Evolutionary conservation across 2,888 invertebrate genomes (phyloP), one percentile per base, ranked within the genome.

Genomic region (Leucophora obtusa): DNA sequence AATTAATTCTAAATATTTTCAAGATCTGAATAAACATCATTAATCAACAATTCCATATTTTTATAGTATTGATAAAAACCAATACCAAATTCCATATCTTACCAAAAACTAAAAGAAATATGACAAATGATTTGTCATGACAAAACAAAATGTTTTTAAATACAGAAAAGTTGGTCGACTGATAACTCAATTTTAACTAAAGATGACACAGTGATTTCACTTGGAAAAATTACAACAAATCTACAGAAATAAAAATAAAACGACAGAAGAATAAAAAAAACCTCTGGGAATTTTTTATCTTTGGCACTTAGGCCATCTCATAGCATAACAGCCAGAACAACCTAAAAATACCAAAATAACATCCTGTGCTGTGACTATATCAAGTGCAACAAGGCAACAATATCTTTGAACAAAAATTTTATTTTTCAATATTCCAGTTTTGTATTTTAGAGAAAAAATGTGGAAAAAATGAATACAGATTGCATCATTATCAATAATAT

Each of bases 401-500:
- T 24, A 17, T n/a, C 18, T 53, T 53, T 51, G 53, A 65, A 53
- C 38, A n/a, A n/a, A 38, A 38, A 15, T 33, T 5, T 53, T 54
- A 21, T 54, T 65, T 65, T 53, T 38, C 65, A 65, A 53, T 56
- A 66, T 66, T 66, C 66, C 54, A 66, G 66, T 66, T 66, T 66
- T 8, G 35, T 38, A 28, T 65, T 50, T 51, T 47, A 47, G 33
- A 56, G 9, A 35, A 56, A 66, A 74, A 62, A 10, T 28, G 28
- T 28, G 28, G 28, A 47, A 38, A 59, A 18, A 14, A 43, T 59
- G 58, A 59, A 51, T 63, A 82, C 81, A 77, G 87, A 88, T 89
- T 88, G 87, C 89, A 89, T 88, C 89, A 89, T 87, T 90, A 90
- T 90, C 89, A 88, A 88, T 87, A 87, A 85, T 87, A 87, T 87